Percentiles rank a stretch among this genome's conserved stretches.
Conservation (phyloP, 1,140 invertebrate species). For the Ceratitis capitata region DNA sequence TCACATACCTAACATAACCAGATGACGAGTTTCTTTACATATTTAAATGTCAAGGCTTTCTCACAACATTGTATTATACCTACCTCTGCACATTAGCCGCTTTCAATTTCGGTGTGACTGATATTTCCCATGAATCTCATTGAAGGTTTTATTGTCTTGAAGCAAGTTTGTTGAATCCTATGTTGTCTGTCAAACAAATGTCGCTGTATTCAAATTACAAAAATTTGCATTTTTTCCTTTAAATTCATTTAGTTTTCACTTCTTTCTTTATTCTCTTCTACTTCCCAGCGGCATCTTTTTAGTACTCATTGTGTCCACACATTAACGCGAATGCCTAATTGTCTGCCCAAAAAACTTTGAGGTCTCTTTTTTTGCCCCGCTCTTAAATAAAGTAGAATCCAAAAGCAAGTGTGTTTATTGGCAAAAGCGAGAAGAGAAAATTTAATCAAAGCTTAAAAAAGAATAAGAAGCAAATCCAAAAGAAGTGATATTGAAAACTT, state of each 20-base stretch:
- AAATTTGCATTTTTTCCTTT: neutral
- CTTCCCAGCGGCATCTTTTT: conserved; percentile 55
- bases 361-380: neutral
- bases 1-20: too few species aligned
- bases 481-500: conserved; percentile 1
- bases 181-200: conserved; percentile 64
- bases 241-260: neutral
- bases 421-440: neutral
- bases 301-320: conserved; percentile 53
- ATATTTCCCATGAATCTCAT: conserved; percentile 11
- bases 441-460: neutral
- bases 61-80: neutral
- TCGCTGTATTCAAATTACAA: conserved; percentile 64
- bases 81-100: neutral
- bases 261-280: neutral
- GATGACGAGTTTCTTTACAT: too few species aligned
- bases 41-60: too few species aligned
- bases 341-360: neutral
- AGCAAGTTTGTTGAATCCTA: conserved; percentile 51
- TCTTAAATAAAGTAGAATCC: neutral
- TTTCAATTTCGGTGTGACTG: neutral
- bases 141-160: neutral
- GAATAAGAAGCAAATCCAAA: neutral
- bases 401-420: neutral
- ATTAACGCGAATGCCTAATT: conserved; percentile 15